Evolutionary conservation across 2,888 invertebrate species (phyloP), one percentile per base, ranked within the genome.

Genomic region (Hyposoter didymator): DNA sequence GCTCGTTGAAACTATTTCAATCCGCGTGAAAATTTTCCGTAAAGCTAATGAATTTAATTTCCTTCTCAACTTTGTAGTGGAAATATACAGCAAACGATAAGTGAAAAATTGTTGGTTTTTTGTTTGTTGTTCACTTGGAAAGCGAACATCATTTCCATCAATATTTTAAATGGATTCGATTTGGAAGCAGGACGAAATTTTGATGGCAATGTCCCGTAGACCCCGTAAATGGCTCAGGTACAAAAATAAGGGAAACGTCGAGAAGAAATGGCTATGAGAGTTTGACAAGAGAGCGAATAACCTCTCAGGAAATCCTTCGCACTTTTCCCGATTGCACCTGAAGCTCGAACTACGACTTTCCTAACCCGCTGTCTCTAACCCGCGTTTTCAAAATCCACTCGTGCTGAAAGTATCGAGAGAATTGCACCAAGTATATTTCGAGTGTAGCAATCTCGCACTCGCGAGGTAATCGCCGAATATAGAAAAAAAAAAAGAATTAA

Each of bases 361-460:
- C 39, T 49, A 75, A 62, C 52, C 74, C 73, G 52, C 55, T 17
- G 14, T 47, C 43, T 39, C 52, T 43, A 22, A 70, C 22, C 35
- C 47, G n/a, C 28, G 43, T 78, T 72, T 66, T 35, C 66, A 49
- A 62, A 59, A 39, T 59, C 72, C 69, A 59, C 78, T 83, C 78
- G 17, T 49, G 67, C 82, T 72, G 59, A 35, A 83, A 78, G 45
- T 74, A 67, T 78, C 67, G 35, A 67, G 78, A 66, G 78, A 52
- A 82, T 76, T 64, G 59, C 64, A 14, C 64, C 64, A 45, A 72
- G 72, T 64, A 52, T 43, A 72, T 82, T 43, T 74, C 81, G 55
- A 72, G 52, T 78, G 72, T 82, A 82, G 76, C 72, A 73, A 69
- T 83, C 59, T 78, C 78, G 59, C 43, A 43, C 73, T 69, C 35